A percentile compares a stretch with the other conserved stretches of the same genome.
Conservation (phyloP, 2,888 invertebrate species). For the Tachina grossa region DNA sequence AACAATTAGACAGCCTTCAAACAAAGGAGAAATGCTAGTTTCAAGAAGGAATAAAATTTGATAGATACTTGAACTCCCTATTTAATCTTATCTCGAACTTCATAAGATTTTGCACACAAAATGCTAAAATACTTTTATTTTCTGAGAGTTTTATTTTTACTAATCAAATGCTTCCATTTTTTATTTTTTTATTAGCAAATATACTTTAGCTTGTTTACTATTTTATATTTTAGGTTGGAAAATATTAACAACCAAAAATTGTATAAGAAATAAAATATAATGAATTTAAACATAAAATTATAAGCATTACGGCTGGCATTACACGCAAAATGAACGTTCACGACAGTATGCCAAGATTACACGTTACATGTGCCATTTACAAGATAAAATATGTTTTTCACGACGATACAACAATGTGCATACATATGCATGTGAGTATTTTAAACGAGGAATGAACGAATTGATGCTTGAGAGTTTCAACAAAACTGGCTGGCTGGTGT, state of each 20-base stretch:
- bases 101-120: slow-evolving; percentile 14
- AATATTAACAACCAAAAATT: slow-evolving; percentile 34
- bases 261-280: slow-evolving; percentile 4
- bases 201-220: background rate
- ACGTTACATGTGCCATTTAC: slow-evolving; percentile 64
- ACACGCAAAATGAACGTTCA: slow-evolving; percentile 29
- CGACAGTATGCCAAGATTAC: slow-evolving; percentile 48
- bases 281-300: slow-evolving; percentile 43
- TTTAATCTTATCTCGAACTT: slow-evolving; percentile 18
- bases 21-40: background rate
- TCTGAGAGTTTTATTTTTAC: slow-evolving; percentile 21
- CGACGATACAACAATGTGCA: background rate
- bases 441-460: background rate
- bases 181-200: background rate
- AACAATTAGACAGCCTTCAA: no score
- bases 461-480: background rate
- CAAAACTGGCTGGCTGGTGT: background rate
- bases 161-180: slow-evolving; percentile 1
- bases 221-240: slow-evolving; percentile 12
- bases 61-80: slow-evolving; percentile 5
- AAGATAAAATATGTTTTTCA: slow-evolving; percentile 52
- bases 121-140: slow-evolving; percentile 30
- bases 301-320: slow-evolving; percentile 38
- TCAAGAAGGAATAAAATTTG: background rate
- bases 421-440: background rate